A percentile compares a stretch with the other conserved stretches of the same genome.
Conservation (phyloP, 1,140 invertebrate species). For the Argopecten irradians region DNA sequence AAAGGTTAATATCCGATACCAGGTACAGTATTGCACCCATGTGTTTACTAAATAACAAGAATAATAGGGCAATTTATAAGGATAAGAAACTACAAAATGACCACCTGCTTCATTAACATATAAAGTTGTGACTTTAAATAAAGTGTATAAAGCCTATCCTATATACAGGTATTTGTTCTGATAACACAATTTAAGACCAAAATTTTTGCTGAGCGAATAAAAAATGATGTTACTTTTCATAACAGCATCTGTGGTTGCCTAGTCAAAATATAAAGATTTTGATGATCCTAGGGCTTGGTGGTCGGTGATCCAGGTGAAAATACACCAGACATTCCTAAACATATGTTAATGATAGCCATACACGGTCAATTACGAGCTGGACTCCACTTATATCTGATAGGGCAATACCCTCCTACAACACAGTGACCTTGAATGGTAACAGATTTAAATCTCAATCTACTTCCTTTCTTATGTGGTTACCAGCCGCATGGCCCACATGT, state of each 20-base stretch:
- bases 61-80: background rate
- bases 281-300: background rate
- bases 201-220: too few relatives aligned
- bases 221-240: too few relatives aligned
- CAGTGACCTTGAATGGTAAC: background rate
- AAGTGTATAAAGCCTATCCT: background rate
- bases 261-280: too few relatives aligned
- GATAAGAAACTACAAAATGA: background rate
- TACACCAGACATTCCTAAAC: background rate
- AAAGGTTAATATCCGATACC: background rate
- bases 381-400: background rate
- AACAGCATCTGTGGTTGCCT: too few relatives aligned
- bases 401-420: background rate
- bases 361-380: background rate
- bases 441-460: background rate
- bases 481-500: background rate
- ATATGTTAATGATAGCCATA: background rate
- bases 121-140: background rate
- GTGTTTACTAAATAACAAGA: background rate
- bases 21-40: background rate
- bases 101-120: background rate
- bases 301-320: background rate
- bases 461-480: background rate
- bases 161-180: background rate
- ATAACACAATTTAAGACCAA: background rate